A percentile compares a stretch with the other conserved stretches of the same genome.
phyloP scores from a whole-genome alignment of 1,140 invertebrate genomes.

The Holotrichia oblita region DNA sequence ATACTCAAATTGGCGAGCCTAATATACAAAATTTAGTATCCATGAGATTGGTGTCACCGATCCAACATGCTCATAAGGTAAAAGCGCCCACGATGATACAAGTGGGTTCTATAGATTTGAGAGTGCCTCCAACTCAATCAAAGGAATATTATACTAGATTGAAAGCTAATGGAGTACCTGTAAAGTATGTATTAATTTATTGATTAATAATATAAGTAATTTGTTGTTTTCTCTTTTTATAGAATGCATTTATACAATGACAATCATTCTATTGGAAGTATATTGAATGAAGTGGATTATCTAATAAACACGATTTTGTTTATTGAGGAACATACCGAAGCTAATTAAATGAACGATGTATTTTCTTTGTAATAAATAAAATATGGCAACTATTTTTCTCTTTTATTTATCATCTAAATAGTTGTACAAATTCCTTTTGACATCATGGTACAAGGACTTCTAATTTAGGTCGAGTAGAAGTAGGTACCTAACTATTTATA shows the following conservation, averaged over 20 bases:
- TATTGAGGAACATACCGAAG: slow-evolving; percentile 56
- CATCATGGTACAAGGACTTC: too few species aligned
- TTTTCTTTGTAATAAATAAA: neutral
- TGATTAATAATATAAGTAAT: neutral
- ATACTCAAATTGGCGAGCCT: slow-evolving; percentile 63
- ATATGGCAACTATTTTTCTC: neutral
- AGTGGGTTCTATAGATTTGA: slow-evolving; percentile 82
- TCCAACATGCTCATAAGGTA: slow-evolving; percentile 73
- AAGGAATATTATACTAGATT: slow-evolving; percentile 74
- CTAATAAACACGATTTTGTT: slow-evolving; percentile 66
- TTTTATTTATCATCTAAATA: too few species aligned
- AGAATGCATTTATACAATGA: slow-evolving; percentile 71
- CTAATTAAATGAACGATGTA: neutral
- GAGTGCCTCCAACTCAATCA: slow-evolving; percentile 83
- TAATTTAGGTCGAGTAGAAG: too few species aligned
- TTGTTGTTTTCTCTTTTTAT: slow-evolving; percentile 34
- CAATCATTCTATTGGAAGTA: slow-evolving; percentile 66
- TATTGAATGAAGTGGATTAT: slow-evolving; percentile 66
- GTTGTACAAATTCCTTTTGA: too few species aligned
- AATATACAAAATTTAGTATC: slow-evolving; percentile 66
- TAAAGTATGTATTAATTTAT: slow-evolving; percentile 48
- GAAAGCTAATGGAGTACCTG: slow-evolving; percentile 64
- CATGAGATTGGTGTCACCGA: slow-evolving; percentile 74
- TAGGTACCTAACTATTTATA: too few species aligned
- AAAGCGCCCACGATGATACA: slow-evolving; percentile 83